phyloP scores from a whole-genome alignment of 2,888 invertebrate species.

The Chalcis sispes region DNA sequence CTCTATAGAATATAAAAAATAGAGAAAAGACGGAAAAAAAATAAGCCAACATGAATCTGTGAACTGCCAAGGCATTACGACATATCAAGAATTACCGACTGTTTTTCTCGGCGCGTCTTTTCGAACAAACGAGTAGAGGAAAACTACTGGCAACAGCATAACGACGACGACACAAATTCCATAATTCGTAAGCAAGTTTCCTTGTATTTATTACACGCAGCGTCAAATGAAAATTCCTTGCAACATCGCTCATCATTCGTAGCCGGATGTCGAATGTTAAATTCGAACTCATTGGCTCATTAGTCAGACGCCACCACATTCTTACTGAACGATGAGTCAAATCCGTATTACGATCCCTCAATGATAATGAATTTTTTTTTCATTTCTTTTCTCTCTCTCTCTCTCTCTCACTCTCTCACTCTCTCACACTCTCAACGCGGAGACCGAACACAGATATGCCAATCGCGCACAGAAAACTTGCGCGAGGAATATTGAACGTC shows the following conservation, averaged over 20 bases:
- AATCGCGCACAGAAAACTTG: neutral
- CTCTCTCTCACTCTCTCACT: too few relatives aligned
- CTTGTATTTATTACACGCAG: slow-evolving; percentile 49
- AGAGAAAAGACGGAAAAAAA: slow-evolving; percentile 1
- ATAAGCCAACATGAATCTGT: slow-evolving; percentile 18
- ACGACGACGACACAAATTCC: slow-evolving; percentile 54
- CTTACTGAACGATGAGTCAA: slow-evolving; percentile 44
- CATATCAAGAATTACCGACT: slow-evolving; percentile 26
- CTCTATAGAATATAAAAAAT: neutral
- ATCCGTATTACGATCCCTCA: slow-evolving; percentile 12
- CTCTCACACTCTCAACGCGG: too few relatives aligned
- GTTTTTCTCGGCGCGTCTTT: neutral
- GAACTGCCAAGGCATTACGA: slow-evolving; percentile 19
- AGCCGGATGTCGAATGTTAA: slow-evolving; percentile 50
- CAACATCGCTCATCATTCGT: slow-evolving; percentile 34
- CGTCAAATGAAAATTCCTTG: slow-evolving; percentile 52
- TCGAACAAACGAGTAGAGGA: slow-evolving; percentile 10
- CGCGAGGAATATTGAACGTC: neutral
- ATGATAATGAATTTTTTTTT: slow-evolving; percentile 41
- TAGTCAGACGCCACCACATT: slow-evolving; percentile 30
- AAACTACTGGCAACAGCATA: slow-evolving; percentile 40
- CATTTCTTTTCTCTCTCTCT: too few relatives aligned
- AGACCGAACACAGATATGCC: slow-evolving; percentile 11
- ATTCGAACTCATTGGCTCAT: slow-evolving; percentile 16
- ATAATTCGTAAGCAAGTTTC: slow-evolving; percentile 56